phyloP scores from a whole-genome alignment of 2,797 vertebrate genomes.

The Melopsittacus undulatus region DNA sequence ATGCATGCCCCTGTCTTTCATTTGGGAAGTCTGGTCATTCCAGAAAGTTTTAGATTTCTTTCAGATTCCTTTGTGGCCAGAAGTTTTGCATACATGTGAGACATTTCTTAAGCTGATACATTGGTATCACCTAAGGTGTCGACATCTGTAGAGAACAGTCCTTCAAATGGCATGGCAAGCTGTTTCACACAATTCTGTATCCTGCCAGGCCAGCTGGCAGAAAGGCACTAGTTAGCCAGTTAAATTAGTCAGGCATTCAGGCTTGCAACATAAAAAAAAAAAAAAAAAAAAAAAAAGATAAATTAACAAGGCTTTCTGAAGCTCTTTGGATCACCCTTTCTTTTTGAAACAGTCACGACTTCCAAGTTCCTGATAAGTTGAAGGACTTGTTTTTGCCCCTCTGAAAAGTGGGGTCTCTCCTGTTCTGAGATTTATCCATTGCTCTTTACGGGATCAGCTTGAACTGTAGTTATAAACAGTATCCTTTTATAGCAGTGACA shows the following conservation, averaged over 20 bases:
- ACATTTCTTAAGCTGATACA: neutral
- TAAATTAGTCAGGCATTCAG: conserved; percentile 4
- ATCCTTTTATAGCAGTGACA: neutral
- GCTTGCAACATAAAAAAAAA: neutral
- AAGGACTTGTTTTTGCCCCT: neutral
- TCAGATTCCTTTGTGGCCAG: neutral
- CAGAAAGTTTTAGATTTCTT: neutral
- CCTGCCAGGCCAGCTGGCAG: neutral
- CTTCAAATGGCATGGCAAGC: neutral
- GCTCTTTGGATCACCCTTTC: neutral
- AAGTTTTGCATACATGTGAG: neutral
- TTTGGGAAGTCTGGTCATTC: neutral
- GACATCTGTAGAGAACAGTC: neutral
- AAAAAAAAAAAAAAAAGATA: neutral
- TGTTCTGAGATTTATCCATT: neutral
- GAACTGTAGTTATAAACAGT: neutral
- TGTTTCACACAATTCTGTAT: neutral
- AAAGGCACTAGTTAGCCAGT: neutral
- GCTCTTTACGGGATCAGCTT: neutral
- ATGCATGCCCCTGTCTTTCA: neutral
- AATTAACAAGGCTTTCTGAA: neutral
- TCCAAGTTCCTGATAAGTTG: neutral
- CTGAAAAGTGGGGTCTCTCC: neutral
- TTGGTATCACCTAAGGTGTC: neutral
- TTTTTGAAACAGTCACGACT: neutral